Percentiles rank a stretch among this genome's conserved stretches.
Evolutionary conservation across 2,888 invertebrate species (phyloP).

Genomic region (Gibbula magus): DNA sequence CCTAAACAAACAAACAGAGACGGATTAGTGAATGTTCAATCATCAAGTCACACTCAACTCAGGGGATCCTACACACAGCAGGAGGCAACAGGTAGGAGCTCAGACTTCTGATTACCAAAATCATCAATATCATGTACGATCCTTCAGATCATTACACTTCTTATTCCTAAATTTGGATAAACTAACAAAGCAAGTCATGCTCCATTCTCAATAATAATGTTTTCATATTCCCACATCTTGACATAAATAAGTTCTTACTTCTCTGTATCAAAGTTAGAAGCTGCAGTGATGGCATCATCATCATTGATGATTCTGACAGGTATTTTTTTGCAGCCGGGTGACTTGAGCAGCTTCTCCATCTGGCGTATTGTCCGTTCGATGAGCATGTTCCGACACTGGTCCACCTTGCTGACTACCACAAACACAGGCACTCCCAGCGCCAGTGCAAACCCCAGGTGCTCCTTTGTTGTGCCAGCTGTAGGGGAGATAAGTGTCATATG

Average conservation of each 20-base stretch:
- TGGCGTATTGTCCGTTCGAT: slow-evolving; percentile 76
- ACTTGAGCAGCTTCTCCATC: slow-evolving; percentile 81
- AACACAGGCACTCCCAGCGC: slow-evolving; percentile 86
- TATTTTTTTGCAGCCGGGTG: slow-evolving; percentile 81
- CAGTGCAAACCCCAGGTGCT: slow-evolving; percentile 87
- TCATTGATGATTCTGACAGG: slow-evolving; percentile 82
- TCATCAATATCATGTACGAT: too few relatives aligned
- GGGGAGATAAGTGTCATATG: too few relatives aligned
- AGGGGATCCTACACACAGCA: not conserved
- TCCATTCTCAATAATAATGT: too few relatives aligned
- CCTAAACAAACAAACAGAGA: slow-evolving; percentile 51
- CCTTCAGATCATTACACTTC: too few relatives aligned
- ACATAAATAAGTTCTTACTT: slow-evolving; percentile 45
- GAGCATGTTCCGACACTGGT: slow-evolving; percentile 81
- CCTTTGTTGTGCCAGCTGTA: slow-evolving; percentile 82
- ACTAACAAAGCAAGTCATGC: too few relatives aligned
- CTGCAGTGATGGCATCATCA: slow-evolving; percentile 86
- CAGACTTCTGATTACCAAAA: too few relatives aligned
- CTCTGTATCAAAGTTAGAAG: slow-evolving; percentile 80
- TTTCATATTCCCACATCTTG: not conserved
- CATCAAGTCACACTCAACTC: not conserved
- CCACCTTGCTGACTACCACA: slow-evolving; percentile 94
- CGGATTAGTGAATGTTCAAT: not conserved
- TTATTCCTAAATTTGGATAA: too few relatives aligned
- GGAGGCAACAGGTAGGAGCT: not conserved